Percentiles rank a stretch among this genome's conserved stretches.
These are phyloP conservation scores for Pseudococcus longispinus DNA, from an alignment of 2,888 invertebrate species.

Conservation along the genomic window DNA sequence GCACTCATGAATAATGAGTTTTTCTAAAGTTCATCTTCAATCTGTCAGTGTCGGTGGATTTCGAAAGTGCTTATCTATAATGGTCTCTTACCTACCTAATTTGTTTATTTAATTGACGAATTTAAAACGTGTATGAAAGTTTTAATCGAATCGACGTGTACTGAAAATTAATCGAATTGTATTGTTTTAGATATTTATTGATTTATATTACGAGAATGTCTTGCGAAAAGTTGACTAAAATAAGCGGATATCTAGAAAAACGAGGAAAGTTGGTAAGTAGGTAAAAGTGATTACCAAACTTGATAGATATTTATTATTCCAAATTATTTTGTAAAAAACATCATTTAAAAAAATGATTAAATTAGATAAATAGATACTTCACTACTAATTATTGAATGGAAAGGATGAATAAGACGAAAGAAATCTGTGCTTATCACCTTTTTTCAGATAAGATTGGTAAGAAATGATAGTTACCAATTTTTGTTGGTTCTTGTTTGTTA, in stretches of 20 bases:
- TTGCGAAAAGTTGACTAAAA: slow-evolving; percentile 15
- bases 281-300: neutral
- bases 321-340: no score
- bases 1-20: neutral
- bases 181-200: neutral
- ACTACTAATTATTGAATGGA: no score
- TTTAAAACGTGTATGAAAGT: neutral
- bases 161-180: neutral
- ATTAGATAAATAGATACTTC: no score
- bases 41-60: neutral
- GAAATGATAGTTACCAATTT: no score
- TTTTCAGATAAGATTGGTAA: no score
- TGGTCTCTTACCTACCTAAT: neutral
- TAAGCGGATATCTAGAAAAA: slow-evolving; percentile 47
- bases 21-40: neutral
- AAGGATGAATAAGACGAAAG: no score
- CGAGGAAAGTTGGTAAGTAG: slow-evolving; percentile 52
- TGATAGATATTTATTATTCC: no score
- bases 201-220: neutral
- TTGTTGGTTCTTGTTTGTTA: no score
- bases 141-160: neutral
- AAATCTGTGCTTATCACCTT: no score
- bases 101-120: neutral
- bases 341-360: no score
- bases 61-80: neutral